Conservation (phyloP, 2,888 invertebrate genomes). For the Dynastes maya region DNA sequence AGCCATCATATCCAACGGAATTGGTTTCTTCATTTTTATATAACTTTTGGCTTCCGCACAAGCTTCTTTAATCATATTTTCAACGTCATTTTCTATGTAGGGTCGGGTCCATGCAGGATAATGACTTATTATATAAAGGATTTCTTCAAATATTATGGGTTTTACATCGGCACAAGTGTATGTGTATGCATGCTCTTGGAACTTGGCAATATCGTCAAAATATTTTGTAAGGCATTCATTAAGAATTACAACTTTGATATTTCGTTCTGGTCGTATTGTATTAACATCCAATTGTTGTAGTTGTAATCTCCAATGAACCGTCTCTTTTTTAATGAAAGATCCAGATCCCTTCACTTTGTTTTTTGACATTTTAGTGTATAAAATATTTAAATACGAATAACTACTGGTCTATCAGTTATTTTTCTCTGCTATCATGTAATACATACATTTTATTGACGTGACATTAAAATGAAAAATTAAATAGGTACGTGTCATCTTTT, state of each 20-base stretch:
- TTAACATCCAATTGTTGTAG: conserved; percentile 39
- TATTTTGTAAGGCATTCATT: conserved; percentile 46
- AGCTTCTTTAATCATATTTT: conserved; percentile 38
- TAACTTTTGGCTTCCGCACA: conserved; percentile 42
- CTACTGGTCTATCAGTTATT: neutral
- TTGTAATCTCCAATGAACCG: conserved; percentile 20
- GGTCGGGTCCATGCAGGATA: conserved; percentile 50
- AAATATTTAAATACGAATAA: neutral
- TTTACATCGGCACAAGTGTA: conserved; percentile 10
- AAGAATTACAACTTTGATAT: conserved; percentile 36
- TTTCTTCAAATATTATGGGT: conserved; percentile 50
- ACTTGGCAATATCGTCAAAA: conserved; percentile 40
- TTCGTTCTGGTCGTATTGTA: conserved; percentile 27
- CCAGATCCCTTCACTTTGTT: neutral
- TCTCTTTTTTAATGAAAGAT: neutral
- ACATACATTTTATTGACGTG: no score
- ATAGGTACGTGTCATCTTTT: no score
- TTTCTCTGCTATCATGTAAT: no score
- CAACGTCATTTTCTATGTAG: conserved; percentile 38
- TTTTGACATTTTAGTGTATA: conserved; percentile 18
- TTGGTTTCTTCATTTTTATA: conserved; percentile 40
- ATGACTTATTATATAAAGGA: conserved; percentile 49
- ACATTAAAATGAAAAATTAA: no score
- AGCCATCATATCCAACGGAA: conserved; percentile 48
- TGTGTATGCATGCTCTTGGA: conserved; percentile 41